A percentile compares a stretch with the other conserved stretches of the same genome.
Conservation (phyloP, 1,140 invertebrate genomes). For the Bathynomus jamesi region DNA sequence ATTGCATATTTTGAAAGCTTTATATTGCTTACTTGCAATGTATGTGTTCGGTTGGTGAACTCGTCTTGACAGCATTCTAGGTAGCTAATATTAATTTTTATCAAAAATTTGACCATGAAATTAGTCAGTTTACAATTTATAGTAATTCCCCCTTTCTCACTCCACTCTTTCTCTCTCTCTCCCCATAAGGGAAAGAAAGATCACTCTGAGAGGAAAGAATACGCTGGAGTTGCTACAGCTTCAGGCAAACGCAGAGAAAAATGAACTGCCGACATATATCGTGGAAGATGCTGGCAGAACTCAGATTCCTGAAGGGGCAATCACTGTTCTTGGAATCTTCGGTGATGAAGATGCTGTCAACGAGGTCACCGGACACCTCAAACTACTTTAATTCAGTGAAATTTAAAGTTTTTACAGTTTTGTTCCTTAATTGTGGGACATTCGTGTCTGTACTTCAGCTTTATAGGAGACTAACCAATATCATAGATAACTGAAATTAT, state of each 20-base stretch:
- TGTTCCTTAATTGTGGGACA: background rate
- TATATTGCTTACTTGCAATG: too few relatives aligned
- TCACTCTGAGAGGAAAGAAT: background rate
- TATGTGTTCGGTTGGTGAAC: too few relatives aligned
- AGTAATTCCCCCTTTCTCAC: background rate
- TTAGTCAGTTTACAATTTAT: background rate
- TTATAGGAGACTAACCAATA: too few relatives aligned
- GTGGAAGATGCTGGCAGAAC: constrained; percentile 57
- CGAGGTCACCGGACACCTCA: constrained; percentile 45
- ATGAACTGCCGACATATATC: constrained; percentile 51
- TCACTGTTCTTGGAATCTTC: constrained; percentile 49
- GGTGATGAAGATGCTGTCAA: constrained; percentile 46
- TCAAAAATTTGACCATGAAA: too few relatives aligned
- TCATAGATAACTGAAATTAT: too few relatives aligned
- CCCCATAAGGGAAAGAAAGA: background rate
- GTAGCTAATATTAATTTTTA: too few relatives aligned
- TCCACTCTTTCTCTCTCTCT: background rate
- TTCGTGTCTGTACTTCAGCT: too few relatives aligned
- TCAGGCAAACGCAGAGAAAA: too few relatives aligned
- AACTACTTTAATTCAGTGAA: constrained; percentile 42
- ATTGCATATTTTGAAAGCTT: too few relatives aligned
- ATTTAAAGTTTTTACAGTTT: background rate
- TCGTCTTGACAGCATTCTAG: too few relatives aligned
- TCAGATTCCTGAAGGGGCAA: constrained; percentile 49
- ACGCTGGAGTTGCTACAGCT: background rate